Conservation (phyloP, 2,888 invertebrate species). For the Chorisops tibialis region DNA sequence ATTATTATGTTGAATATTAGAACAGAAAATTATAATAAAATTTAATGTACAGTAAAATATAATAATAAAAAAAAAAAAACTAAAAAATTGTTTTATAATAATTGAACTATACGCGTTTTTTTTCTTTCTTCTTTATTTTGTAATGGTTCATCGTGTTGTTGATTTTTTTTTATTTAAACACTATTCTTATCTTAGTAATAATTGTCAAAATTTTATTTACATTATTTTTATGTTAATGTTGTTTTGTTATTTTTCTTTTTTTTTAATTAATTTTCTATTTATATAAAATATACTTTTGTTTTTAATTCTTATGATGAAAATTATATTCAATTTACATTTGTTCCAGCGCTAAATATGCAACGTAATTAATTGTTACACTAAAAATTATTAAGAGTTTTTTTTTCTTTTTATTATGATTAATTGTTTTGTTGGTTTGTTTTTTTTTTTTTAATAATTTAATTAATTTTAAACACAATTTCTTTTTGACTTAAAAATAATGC, state of each 20-base stretch:
- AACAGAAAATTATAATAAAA: not conserved
- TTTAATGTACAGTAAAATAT: not conserved
- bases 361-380: not conserved
- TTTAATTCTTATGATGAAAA: not conserved
- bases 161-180: not conserved
- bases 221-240: not conserved
- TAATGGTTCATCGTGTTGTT: constrained; percentile 4
- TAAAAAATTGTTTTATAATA: constrained; percentile 4
- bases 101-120: constrained; percentile 13
- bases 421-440: too few relatives aligned
- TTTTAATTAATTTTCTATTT: constrained; percentile 15
- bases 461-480: constrained; percentile 6
- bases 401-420: not conserved
- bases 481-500: not conserved
- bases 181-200: not conserved
- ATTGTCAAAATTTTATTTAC: constrained; percentile 4
- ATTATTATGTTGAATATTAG: too few relatives aligned
- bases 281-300: constrained; percentile 16
- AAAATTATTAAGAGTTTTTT: constrained; percentile 9
- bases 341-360: constrained; percentile 6
- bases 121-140: not conserved
- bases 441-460: constrained; percentile 5
- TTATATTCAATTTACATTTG: not conserved
- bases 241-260: too few relatives aligned
- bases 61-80: too few relatives aligned